Evolutionary conservation across 2,888 invertebrate genomes (phyloP), one percentile per base, ranked within the genome.

Genomic region (Lepidocyrtoides sp.): DNA sequence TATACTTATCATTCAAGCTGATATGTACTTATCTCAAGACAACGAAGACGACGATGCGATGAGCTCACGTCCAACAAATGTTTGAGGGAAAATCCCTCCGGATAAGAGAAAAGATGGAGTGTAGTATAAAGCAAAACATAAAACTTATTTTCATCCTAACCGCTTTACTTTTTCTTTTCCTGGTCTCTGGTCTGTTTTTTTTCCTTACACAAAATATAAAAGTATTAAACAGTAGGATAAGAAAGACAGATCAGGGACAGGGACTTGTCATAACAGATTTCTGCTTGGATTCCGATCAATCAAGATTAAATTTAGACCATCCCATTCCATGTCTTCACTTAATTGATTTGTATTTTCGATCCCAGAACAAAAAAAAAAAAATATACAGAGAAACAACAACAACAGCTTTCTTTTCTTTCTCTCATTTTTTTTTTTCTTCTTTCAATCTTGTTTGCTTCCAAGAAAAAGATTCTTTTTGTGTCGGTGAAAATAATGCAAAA

Each of bases 211-310:
- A 14, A 29, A 48, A 72, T 14, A 20, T 23, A 20, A 32, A 79
- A 23, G n/a, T n/a, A n/a, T n/a, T n/a, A n/a, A 75, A 79, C 41
- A 51, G 72, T 63, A 81, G 82, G 41, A 66, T n/a, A 44, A 51
- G 48, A 75, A 79, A 91, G 81, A 91, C 85, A 88, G 85, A 89
- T 69, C 81, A 88, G 88, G 83, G 86, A 89, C 90, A 72, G 51
- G 69, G 54, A 51, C 89, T 92, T 93, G 94, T 94, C 94, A 94
- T 93, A 93, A 94, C 93, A 93, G 93, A 93, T 93, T 94, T 94
- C 89, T 81, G 69, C 63, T 92, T 92, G 87, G 85, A 91, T 93
- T 93, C 93, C 93, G 90, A 94, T 94, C 94, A 93, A 94, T 94
- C 94, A 94, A 93, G 93, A 94, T 94, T 94, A 94, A 94, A 93